Base-by-base conservation (phyloP, 2,797 vertebrate species). In the Sebastolobus altivelis region DNA sequence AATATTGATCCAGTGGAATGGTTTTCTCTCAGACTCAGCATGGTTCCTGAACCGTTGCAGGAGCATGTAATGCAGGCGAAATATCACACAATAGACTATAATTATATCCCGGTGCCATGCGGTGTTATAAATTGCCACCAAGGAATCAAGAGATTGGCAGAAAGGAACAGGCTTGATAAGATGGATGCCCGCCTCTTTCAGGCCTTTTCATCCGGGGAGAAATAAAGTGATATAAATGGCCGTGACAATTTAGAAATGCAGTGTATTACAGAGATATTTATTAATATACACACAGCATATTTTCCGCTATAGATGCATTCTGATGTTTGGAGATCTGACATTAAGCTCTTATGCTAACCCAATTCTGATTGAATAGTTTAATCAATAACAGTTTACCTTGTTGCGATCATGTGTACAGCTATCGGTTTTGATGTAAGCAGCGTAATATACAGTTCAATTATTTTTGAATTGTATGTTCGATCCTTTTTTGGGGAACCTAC, bases 1-100 rank as follows among this genome's bases (percentile, higher is more conserved):
- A 94, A 92, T 94, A 94, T 92, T 93, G 92, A 94, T 93, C 82
- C 37, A 31, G 37, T 56, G 80, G 80, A 92, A 92, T 91, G 71
- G 82, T 82, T 93, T 94, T 93, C 75, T 88, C 68, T 77, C 40
- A 74, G 66, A 89, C 83, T 87, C 90, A 88, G 87, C 84, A 82
- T 62, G 86, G 80, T 72, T 84, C 49, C 46, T 87, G 85, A 90
- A 90, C 85, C 86, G 11, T 87, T 89, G 82, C 83, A 81, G 77
- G 13, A 82, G 82, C 86, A 77, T 90, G 87, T 93, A 91, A 94
- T 93, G 88, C 87, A 88, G 82, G 80, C 73, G 79, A 90, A 93
- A 92, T 89, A 92, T 92, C 83, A 93, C 77, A 92, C 84, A 88
- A 88, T 88, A 65, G 68, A 43, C 80, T 76, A 80, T 93, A 91